Base-by-base conservation (phyloP, 2,113 vertebrate species). In the Chionodraco myersi region DNA sequence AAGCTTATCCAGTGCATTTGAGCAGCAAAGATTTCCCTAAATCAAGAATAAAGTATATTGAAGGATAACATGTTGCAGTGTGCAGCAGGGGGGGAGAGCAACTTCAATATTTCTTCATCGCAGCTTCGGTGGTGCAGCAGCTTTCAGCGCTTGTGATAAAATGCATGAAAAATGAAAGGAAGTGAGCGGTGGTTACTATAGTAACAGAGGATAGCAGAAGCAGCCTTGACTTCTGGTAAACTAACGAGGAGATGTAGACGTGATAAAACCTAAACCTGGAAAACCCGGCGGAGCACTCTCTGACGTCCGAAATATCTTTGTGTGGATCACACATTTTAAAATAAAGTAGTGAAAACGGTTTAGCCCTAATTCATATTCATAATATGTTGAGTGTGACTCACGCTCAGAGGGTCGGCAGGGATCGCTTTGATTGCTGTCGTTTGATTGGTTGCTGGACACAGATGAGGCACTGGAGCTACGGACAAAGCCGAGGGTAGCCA, bases 401-500 rank as follows among this genome's bases (percentile, higher is more conserved):
- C 98, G 86, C 72, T 93, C 95, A n/a, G 93, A 36, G 5, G 92
- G 76, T 53, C 91, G 91, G 90, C 90, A 91, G 79, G 94, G 95
- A 83, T 97, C 96, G 0, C 94, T 95, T 69, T 96, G 95, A n/a
- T 83, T 6, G 10, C 96, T 96, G 83, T 97, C 96, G 0, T 70
- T 94, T 0, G 96, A 96, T 83, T 97, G 97, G 90, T 94, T 96
- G 92, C 96, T 98, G 92, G 97, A 96, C 59, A 96, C 95, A 0
- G 97, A 98, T 12, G 97, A 97, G 77, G 96, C 94, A 0, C 97
- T 97, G 75, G 97, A 95, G 80, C 94, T 98, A 49, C 97, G 95
- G 70, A 96, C 93, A 36, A 97, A 97, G 67, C 97, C 96, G 8
- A 98, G 96, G 0, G 97, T 86, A 0, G 95, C 94, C 73, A 97